Conservation (phyloP, 2,888 invertebrate genomes). For the Homarus gammarus region DNA sequence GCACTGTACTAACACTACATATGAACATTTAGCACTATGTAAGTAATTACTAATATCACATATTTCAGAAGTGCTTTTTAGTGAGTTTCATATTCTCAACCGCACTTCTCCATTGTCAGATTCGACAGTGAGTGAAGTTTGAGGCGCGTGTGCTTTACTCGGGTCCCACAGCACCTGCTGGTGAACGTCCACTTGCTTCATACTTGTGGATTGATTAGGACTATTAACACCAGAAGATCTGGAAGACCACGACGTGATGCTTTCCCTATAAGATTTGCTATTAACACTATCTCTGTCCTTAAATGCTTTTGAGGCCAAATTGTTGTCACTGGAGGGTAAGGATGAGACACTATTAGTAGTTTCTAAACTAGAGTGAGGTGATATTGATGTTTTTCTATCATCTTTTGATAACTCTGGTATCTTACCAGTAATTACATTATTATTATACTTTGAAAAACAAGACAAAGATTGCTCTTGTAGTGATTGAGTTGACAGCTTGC, state of each 20-base stretch:
- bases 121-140: constrained; percentile 10
- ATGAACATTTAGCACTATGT: background rate
- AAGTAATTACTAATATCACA: constrained; percentile 16
- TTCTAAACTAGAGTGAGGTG: background rate
- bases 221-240: background rate
- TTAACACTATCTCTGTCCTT: too few relatives aligned
- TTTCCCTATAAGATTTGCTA: too few relatives aligned
- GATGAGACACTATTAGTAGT: background rate
- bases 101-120: constrained; percentile 8
- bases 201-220: background rate
- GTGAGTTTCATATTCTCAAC: constrained; percentile 2
- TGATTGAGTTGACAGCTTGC: background rate
- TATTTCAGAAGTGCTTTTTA: background rate
- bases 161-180: background rate
- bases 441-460: background rate
- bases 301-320: too few relatives aligned
- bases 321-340: background rate
- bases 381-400: background rate
- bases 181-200: background rate
- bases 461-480: background rate
- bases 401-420: background rate
- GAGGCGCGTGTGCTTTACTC: background rate
- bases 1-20: background rate
- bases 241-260: background rate
- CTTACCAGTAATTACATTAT: background rate